Conservation (phyloP, 2,888 invertebrate genomes). For the Linnaemya tessellans region DNA sequence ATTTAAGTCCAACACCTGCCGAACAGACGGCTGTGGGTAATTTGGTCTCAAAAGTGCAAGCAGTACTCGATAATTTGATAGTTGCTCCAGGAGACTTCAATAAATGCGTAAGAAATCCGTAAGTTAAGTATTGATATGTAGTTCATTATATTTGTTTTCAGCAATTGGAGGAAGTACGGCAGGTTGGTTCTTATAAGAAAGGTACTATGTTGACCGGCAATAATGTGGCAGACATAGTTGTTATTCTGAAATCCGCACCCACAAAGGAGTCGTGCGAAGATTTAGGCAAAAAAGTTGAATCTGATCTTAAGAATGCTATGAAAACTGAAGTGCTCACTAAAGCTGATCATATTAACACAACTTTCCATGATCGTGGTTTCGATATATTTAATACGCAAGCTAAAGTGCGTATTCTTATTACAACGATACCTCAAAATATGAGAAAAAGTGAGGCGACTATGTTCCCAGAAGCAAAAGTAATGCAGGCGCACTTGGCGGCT, state of each 20-base stretch:
- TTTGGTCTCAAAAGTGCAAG: constrained; percentile 97
- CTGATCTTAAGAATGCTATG: constrained; percentile 91
- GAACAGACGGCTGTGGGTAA: constrained; percentile 97
- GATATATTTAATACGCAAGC: constrained; percentile 94
- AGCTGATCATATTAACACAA: constrained; percentile 83
- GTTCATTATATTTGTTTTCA: constrained; percentile 81
- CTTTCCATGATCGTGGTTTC: constrained; percentile 91
- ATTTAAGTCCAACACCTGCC: constrained; percentile 94
- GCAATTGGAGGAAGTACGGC: constrained; percentile 97
- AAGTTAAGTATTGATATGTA: neutral
- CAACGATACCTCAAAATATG: constrained; percentile 96
- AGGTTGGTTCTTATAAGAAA: constrained; percentile 99
- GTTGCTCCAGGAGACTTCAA: constrained; percentile 97
- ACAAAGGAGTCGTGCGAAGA: constrained; percentile 98
- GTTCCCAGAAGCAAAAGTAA: constrained; percentile 89
- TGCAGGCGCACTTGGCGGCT: constrained; percentile 95
- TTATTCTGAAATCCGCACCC: constrained; percentile 97
- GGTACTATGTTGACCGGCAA: constrained; percentile 98
- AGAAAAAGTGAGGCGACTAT: constrained; percentile 96
- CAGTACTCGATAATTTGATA: constrained; percentile 96
- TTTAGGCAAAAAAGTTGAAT: constrained; percentile 92
- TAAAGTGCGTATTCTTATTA: constrained; percentile 94
- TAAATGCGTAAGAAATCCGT: constrained; percentile 90
- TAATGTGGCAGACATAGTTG: constrained; percentile 98
- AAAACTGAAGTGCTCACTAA: constrained; percentile 86